These are phyloP conservation scores for Callospermophilus lateralis DNA, from an alignment of 2,113 vertebrate genomes.

Conservation along the genomic window DNA sequence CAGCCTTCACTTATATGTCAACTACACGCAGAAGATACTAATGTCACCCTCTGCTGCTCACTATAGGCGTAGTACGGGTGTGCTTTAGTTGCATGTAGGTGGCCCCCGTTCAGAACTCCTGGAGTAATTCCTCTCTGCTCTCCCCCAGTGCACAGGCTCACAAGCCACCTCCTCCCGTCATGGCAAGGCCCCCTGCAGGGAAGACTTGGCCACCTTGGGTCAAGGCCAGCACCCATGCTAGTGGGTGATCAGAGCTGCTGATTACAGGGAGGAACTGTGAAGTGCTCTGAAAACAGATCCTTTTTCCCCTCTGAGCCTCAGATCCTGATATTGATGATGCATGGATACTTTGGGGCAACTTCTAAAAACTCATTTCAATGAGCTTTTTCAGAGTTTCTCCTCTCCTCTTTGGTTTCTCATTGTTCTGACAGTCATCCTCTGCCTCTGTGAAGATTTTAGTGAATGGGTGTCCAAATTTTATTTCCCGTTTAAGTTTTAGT, in stretches of 20 bases:
- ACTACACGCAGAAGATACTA: not conserved
- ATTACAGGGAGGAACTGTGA: not conserved
- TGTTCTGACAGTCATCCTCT: not conserved
- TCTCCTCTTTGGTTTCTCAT: not conserved
- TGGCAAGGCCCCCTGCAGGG: not conserved
- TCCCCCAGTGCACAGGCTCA: not conserved
- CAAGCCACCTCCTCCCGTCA: not conserved
- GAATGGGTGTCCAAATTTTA: not conserved
- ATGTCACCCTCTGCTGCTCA: not conserved
- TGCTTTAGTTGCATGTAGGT: not conserved
- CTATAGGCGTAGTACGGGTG: not conserved
- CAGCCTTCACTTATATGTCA: not conserved
- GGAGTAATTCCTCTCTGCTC: not conserved
- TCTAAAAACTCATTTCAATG: not conserved
- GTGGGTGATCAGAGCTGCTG: not conserved
- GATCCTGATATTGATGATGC: not conserved
- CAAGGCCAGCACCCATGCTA: not conserved
- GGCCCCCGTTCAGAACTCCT: not conserved
- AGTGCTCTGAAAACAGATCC: not conserved
- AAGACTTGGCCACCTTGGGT: not conserved
- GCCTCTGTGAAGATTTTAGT: not conserved
- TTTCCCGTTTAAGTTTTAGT: not conserved
- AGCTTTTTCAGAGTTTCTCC: not conserved
- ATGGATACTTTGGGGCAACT: not conserved
- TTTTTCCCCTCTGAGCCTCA: not conserved